These are phyloP conservation scores for Drosophila elegans DNA, from an alignment of 1,140 invertebrate genomes.

Conservation along the genomic window DNA sequence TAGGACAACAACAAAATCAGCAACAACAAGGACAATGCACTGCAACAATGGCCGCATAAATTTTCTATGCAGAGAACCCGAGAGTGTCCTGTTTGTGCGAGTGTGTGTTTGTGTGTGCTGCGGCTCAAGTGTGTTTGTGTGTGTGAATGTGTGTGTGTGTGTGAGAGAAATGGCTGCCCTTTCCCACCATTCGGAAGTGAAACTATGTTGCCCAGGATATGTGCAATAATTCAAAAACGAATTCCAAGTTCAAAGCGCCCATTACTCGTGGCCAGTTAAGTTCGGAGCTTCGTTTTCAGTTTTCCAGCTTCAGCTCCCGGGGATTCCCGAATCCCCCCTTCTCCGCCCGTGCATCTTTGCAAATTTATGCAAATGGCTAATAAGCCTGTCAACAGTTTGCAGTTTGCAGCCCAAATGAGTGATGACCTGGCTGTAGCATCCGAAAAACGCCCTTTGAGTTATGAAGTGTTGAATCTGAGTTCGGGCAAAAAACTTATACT, in stretches of 20 bases:
- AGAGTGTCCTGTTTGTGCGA: slow-evolving; percentile 17
- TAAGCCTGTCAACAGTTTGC: slow-evolving; percentile 84
- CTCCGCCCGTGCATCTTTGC: slow-evolving; percentile 10
- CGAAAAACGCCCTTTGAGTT: slow-evolving; percentile 66
- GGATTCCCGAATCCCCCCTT: slow-evolving; percentile 7
- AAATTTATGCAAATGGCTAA: slow-evolving; percentile 83
- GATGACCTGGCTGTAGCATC: slow-evolving; percentile 53
- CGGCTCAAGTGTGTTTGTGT: slow-evolving; percentile 5
- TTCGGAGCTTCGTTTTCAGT: slow-evolving; percentile 27
- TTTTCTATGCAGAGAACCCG: slow-evolving; percentile 66
- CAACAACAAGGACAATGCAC: slow-evolving; percentile 71
- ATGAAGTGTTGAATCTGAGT: slow-evolving; percentile 71
- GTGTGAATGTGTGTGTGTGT: slow-evolving; percentile 22
- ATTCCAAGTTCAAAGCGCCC: slow-evolving; percentile 84
- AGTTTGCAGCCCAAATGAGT: slow-evolving; percentile 64
- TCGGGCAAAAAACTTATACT: slow-evolving; percentile 45
- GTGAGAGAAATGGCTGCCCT: slow-evolving; percentile 62
- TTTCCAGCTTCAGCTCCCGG: slow-evolving; percentile 21
- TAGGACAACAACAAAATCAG: slow-evolving; percentile 63
- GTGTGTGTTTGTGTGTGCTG: slow-evolving; percentile 12
- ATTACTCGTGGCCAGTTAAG: slow-evolving; percentile 71
- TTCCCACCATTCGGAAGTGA: slow-evolving; percentile 75
- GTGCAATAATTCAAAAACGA: slow-evolving; percentile 83
- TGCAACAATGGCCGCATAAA: slow-evolving; percentile 82
- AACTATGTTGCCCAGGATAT: slow-evolving; percentile 82